These are phyloP conservation scores for Hemichromis elongatus DNA, from an alignment of 2,113 vertebrate genomes.

Conservation along the genomic window DNA sequence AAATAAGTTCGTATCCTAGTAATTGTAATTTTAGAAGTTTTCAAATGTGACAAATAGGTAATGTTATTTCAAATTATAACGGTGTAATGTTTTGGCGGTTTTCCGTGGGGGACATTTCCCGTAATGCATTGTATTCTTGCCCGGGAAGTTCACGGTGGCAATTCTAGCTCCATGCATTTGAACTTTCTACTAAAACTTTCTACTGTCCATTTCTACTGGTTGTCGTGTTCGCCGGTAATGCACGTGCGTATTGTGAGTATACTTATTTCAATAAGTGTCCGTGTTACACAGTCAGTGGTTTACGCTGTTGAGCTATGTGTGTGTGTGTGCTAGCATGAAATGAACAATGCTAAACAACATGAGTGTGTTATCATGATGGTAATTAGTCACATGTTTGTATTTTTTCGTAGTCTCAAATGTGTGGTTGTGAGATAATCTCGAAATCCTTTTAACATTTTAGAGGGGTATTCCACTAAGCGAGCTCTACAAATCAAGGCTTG, in stretches of 20 bases:
- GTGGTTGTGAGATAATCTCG: too few species aligned
- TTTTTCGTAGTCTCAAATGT: not conserved
- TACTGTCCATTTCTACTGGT: not conserved
- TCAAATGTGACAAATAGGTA: fast-evolving
- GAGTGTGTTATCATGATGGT: not conserved
- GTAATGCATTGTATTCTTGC: too few species aligned
- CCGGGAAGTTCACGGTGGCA: too few species aligned
- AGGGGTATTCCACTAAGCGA: too few species aligned
- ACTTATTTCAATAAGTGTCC: too few species aligned
- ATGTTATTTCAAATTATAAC: not conserved
- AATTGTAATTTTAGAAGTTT: not conserved
- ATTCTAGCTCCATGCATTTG: too few species aligned
- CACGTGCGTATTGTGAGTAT: not conserved
- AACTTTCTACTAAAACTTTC: not conserved
- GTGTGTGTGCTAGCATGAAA: not conserved
- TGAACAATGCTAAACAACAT: not conserved
- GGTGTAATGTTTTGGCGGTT: too few species aligned
- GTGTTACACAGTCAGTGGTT: not conserved
- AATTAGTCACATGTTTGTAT: not conserved
- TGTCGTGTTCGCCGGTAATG: fast-evolving
- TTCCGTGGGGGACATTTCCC: too few species aligned
- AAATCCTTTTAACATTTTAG: too few species aligned
- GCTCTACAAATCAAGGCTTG: too few species aligned
- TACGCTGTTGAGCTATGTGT: not conserved
- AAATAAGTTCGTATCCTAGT: fast-evolving